Evolutionary conservation across 2,113 vertebrate species (phyloP), one percentile per base, ranked within the genome.

Genomic region (Sturnira hondurensis): DNA sequence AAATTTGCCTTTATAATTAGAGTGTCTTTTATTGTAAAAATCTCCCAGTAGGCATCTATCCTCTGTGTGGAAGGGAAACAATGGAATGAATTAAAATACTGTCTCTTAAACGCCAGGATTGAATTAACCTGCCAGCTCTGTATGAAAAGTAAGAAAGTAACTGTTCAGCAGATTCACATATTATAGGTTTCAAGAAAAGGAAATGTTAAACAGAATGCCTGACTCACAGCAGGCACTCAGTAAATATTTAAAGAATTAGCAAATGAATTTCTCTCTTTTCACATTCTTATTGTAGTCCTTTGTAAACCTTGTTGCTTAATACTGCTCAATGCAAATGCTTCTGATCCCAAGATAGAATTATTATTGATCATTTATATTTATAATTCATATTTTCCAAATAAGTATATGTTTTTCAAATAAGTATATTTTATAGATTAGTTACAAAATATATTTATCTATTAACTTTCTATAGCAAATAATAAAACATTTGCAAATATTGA

Each of bases 171-270:
- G 86, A 50, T 17, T 50, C 50, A 65, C 12, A 33, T 86, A 63
- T 73, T 86, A n/a, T 63, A 91, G 93, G 43, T 89, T 89, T 95
- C 43, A 80, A 84, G 92, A 87, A 92, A 31, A 50, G 54, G 22
- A 89, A 89, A 78, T 84, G 36, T 95, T 95, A 83, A 89, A 83
- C 15, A 90, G 94, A 96, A 83, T 84, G 28, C 7, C 14, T 89
- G 36, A 33, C 67, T 96, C 84, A 93, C 4, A 83, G 67, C 86
- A 91, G 87, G 24, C 8, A 83, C 19, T 93, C 91, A 93, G 36
- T 65, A 96, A 93, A 95, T 89, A 94, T 88, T 97, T 95, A 93
- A 91, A 91, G 41, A 96, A 93, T 92, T 96, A 86, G 50, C 45
- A 89, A 95, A 95, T 56, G 22, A 96, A 96, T 76, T 58, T 71